Base-by-base conservation (phyloP, 1,140 invertebrate species). In the Ephestia elutella region DNA sequence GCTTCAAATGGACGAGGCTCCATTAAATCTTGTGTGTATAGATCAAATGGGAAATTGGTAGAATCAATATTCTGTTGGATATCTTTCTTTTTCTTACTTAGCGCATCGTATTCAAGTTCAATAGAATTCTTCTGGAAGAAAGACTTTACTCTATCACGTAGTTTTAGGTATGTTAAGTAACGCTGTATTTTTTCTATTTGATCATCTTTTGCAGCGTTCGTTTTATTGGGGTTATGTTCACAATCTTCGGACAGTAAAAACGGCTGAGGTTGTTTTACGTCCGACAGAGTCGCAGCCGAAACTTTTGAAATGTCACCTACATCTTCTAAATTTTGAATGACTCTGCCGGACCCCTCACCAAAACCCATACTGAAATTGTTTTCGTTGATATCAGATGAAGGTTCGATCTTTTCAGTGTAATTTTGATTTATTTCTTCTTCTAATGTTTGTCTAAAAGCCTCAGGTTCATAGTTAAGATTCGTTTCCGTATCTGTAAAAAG, bases 291-390 rank as follows among this genome's bases (percentile, higher is more conserved):
- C 82, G 82, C 89, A 88, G 86, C 86, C 86, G 86, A 83, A 80
- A 81, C 66, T 78, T 86, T 83, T 77, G 71, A 75, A 73, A 69
- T 64, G 70, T 73, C 74, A 76, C 70, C 71, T 78, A 69, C 66
- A 63, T 75, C 71, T 76, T 77, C 76, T 65, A 75, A 82, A 86
- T 81, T 78, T 82, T 80, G 74, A 72, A 82, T 81, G 80, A 87
- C 87, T 88, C 89, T 90, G 89, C 71, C 89, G 89, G 89, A 90
- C 87, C 80, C 66, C 79, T 89, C 86, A 89, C 87, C 87, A 90
- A 90, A 90, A 90, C 87, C 89, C 89, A 86, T 86, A 78, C 74
- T 78, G 80, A 86, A 86, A 86, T 81, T 86, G 7, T 59, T 78
- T 77, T 86, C 80, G 49, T 65, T 75, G 59, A 68, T 65, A 20